Percentiles rank a stretch among this genome's conserved stretches.
Conservation (phyloP, 2,888 invertebrate genomes). For the Escarpia spicata region DNA sequence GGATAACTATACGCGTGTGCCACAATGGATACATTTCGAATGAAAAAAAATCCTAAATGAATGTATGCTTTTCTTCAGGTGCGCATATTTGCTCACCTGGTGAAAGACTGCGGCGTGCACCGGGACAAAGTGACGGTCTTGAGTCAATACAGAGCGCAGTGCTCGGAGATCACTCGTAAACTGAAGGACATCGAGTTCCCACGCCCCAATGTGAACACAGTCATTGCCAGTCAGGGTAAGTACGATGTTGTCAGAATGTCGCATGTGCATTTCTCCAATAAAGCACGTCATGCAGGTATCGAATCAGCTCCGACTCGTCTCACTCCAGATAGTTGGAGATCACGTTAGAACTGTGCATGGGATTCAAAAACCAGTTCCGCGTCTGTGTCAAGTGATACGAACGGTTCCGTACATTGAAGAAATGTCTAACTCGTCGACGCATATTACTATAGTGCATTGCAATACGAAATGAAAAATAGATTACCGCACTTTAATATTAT, state of each 20-base stretch:
- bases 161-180: constrained; percentile 41
- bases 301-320: background rate
- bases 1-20: background rate
- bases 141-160: constrained; percentile 53
- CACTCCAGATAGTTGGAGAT: background rate
- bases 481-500: too few species aligned
- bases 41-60: background rate
- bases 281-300: background rate
- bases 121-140: constrained; percentile 47
- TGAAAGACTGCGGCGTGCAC: constrained; percentile 43
- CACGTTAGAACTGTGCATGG: background rate
- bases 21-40: background rate
- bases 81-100: constrained; percentile 45
- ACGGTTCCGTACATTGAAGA: background rate
- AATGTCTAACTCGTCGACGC: background rate
- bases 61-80: background rate
- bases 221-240: constrained; percentile 41
- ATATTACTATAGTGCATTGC: too few species aligned
- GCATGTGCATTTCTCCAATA: background rate
- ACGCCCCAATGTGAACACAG: constrained; percentile 35
- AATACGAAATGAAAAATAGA: too few species aligned
- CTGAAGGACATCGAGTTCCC: constrained; percentile 31
- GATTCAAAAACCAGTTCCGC: background rate
- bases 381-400: background rate
- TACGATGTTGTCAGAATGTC: background rate